Percentiles rank a stretch among this genome's conserved stretches.
Conservation (phyloP, 2,113 vertebrate species). For the Corythoichthys haematopterus region DNA sequence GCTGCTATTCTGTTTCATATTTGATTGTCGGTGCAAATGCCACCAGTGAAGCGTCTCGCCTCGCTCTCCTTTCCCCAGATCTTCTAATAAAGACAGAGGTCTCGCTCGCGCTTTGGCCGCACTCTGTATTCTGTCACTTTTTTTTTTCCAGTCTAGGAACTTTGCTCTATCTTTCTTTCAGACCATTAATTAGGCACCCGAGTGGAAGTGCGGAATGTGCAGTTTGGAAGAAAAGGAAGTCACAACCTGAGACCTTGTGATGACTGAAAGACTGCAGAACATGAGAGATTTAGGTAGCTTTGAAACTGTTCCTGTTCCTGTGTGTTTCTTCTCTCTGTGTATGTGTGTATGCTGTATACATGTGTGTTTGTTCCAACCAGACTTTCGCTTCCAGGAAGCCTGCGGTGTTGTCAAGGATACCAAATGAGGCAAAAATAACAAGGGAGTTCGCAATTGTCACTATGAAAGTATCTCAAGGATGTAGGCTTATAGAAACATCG, state of each 20-base stretch:
- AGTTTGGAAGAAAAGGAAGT: not conserved
- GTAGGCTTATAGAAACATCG: not conserved
- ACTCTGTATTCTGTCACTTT: not conserved
- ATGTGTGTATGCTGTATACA: not conserved
- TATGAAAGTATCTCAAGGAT: slow-evolving; percentile 1
- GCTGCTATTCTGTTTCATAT: not conserved
- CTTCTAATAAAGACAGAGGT: slow-evolving; percentile 8
- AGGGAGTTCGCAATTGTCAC: not conserved
- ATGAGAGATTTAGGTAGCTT: slow-evolving; percentile 1
- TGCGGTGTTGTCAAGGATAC: slow-evolving; percentile 4
- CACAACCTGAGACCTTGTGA: not conserved
- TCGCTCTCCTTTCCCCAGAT: not conserved
- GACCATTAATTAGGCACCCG: slow-evolving; percentile 2
- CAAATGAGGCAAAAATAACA: slow-evolving; percentile 1
- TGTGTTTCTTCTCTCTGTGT: not conserved
- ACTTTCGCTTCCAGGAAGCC: not conserved
- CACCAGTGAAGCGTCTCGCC: not conserved
- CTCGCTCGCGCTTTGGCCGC: not conserved
- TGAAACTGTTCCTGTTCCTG: not conserved
- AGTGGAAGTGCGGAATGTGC: slow-evolving; percentile 4
- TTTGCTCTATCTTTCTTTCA: not conserved
- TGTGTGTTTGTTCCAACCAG: not conserved
- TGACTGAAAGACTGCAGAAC: not conserved
- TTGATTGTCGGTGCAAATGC: slow-evolving; percentile 1
- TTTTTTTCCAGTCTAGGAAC: not conserved